phyloP scores from a whole-genome alignment of 2,888 invertebrate species.

The Pogonocherus hispidulus region DNA sequence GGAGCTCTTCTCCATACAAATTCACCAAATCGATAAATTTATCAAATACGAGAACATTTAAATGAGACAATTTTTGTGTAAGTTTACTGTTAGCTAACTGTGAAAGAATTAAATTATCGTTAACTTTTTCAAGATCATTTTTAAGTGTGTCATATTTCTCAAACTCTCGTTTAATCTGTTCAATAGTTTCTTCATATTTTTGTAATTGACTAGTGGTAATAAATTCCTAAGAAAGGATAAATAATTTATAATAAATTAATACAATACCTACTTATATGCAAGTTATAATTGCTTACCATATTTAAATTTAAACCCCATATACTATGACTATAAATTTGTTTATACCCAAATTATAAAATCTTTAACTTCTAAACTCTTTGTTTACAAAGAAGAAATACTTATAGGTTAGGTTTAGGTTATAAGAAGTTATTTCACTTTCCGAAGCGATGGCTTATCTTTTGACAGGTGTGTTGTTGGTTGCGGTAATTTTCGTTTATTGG shows the following conservation, averaged over 20 bases:
- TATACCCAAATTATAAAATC: no score
- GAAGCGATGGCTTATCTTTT: no score
- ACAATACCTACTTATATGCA: neutral
- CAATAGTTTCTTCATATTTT: conserved; percentile 58
- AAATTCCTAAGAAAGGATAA: conserved; percentile 54
- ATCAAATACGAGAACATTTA: conserved; percentile 60
- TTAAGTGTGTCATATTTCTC: conserved; percentile 54
- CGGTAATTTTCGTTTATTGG: no score
- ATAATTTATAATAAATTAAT: neutral
- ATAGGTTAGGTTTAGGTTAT: no score
- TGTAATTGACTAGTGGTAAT: conserved; percentile 50
- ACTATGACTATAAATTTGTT: no score
- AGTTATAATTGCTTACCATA: no score
- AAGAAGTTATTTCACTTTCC: no score
- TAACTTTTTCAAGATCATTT: conserved; percentile 52
- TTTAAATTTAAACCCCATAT: no score
- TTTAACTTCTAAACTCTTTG: no score
- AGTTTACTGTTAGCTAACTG: conserved; percentile 50
- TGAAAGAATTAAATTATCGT: conserved; percentile 54
- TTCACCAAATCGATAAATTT: conserved; percentile 55
- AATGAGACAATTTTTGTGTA: conserved; percentile 55
- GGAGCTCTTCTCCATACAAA: conserved; percentile 55
- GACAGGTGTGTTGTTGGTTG: no score
- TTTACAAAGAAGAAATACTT: no score
- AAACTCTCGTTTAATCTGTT: conserved; percentile 59